These are phyloP conservation scores for Orthonychiurus folsomi DNA, from an alignment of 2,888 invertebrate species.

Conservation along the genomic window DNA sequence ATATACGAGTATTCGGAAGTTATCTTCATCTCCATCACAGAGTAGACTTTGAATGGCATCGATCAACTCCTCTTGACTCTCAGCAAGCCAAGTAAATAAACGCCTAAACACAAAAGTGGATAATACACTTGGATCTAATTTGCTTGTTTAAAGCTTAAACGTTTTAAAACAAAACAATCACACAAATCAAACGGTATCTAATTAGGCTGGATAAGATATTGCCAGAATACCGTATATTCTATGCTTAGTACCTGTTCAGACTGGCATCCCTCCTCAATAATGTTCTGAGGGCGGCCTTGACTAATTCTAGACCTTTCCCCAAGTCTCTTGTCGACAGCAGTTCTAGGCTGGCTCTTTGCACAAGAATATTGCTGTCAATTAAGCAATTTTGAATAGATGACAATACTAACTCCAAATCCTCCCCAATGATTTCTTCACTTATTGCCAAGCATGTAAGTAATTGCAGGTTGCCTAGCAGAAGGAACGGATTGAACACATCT, in stretches of 20 bases:
- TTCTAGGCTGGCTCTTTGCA: constrained; percentile 76
- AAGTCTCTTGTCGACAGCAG: constrained; percentile 49
- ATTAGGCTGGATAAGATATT: no score
- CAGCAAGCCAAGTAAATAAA: constrained; percentile 8
- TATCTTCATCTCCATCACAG: constrained; percentile 22
- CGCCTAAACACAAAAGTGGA: constrained; percentile 12
- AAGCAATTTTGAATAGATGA: constrained; percentile 18
- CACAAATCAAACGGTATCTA: no score
- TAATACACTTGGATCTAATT: no score
- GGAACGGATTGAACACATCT: constrained; percentile 73
- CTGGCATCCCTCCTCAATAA: constrained; percentile 71
- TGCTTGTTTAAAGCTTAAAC: no score
- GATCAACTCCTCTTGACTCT: constrained; percentile 14
- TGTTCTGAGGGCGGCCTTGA: constrained; percentile 21
- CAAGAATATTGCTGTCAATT: constrained; percentile 47
- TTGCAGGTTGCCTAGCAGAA: constrained; percentile 68
- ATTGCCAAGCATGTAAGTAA: constrained; percentile 63
- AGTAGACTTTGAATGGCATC: constrained; percentile 28
- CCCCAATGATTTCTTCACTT: constrained; percentile 11
- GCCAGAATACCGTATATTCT: no score
- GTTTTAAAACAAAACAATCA: no score
- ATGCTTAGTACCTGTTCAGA: constrained; percentile 57
- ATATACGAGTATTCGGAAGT: constrained; percentile 68
- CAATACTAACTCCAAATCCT: constrained; percentile 13
- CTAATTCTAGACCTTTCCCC: constrained; percentile 8